These are phyloP conservation scores for Xyliphius kryptos DNA, from an alignment of 2,113 vertebrate genomes.

Conservation along the genomic window DNA sequence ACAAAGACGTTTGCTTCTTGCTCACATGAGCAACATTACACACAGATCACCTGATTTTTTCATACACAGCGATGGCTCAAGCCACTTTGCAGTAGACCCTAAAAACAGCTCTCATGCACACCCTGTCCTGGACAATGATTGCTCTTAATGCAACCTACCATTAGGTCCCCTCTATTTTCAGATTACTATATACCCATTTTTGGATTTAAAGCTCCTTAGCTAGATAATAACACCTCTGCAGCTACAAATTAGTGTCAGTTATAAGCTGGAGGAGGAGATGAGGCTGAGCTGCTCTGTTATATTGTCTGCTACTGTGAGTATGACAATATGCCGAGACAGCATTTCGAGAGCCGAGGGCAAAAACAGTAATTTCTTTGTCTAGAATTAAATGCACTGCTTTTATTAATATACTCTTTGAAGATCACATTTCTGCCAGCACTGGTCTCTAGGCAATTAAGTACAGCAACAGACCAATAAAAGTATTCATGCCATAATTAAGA, in stretches of 20 bases:
- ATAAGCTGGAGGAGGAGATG: constrained; percentile 42
- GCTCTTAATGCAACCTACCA: constrained; percentile 46
- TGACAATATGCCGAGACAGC: constrained; percentile 31
- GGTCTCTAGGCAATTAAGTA: constrained; percentile 15
- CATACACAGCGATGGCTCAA: constrained; percentile 30
- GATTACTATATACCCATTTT: constrained; percentile 49
- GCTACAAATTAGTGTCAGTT: constrained; percentile 44
- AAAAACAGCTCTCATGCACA: constrained; percentile 31
- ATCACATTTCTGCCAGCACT: constrained; percentile 17
- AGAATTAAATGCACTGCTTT: constrained; percentile 34
- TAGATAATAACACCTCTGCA: constrained; percentile 38
- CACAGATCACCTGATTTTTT: constrained; percentile 18
- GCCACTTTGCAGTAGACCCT: constrained; percentile 20
- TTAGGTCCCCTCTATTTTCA: constrained; percentile 42
- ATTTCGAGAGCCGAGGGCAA: constrained; percentile 12
- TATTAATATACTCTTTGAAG: constrained; percentile 20
- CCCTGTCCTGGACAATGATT: constrained; percentile 12
- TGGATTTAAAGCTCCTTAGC: constrained; percentile 40
- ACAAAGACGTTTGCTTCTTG: no score
- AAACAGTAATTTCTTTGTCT: constrained; percentile 43
- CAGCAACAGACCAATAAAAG: constrained; percentile 10
- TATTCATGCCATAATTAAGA: no score
- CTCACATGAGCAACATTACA: constrained; percentile 3
- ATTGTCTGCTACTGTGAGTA: constrained; percentile 33
- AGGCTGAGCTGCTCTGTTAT: constrained; percentile 11